Evolutionary conservation across 2,888 invertebrate species (phyloP).

Genomic region (Drosophila antonietae): DNA sequence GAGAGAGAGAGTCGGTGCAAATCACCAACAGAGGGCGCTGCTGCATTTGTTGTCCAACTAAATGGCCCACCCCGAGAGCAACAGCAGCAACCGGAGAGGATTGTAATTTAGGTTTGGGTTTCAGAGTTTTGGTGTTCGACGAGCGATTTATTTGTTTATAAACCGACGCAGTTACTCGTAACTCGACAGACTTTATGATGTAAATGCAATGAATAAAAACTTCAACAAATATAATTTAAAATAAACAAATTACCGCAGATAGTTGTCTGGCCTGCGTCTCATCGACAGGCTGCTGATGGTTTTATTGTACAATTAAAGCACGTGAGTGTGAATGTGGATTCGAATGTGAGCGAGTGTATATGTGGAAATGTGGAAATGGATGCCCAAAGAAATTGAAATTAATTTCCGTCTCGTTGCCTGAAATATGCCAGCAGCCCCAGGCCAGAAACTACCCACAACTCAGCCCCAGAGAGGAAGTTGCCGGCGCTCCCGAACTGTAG

Average conservation of each 20-base stretch:
- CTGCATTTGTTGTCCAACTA: constrained; percentile 29
- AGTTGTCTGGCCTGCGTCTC: constrained; percentile 38
- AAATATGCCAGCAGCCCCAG: constrained; percentile 59
- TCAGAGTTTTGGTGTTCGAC: constrained; percentile 1
- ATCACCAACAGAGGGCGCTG: constrained; percentile 51
- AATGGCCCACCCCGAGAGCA: constrained; percentile 53
- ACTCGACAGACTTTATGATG: constrained; percentile 42
- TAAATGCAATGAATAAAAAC: constrained; percentile 71
- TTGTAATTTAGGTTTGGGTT: neutral
- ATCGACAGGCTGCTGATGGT: constrained; percentile 66
- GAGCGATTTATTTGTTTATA: constrained; percentile 62
- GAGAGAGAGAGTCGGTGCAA: constrained; percentile 36
- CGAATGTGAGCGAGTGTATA: neutral
- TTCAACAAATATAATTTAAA: constrained; percentile 77
- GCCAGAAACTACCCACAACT: constrained; percentile 2
- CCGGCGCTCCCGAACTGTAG: constrained; percentile 58
- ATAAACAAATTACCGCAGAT: constrained; percentile 68
- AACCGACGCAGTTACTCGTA: constrained; percentile 24
- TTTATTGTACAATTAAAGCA: constrained; percentile 72
- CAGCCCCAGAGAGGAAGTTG: constrained; percentile 51
- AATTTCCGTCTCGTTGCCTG: constrained; percentile 68
- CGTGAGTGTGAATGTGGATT: constrained; percentile 24
- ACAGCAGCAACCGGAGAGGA: neutral
- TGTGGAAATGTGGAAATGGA: constrained; percentile 1
- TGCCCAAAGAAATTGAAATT: constrained; percentile 54